A percentile compares a stretch with the other conserved stretches of the same genome.
Evolutionary conservation across 2,888 invertebrate species (phyloP).

Genomic region (Artemia sinica): DNA sequence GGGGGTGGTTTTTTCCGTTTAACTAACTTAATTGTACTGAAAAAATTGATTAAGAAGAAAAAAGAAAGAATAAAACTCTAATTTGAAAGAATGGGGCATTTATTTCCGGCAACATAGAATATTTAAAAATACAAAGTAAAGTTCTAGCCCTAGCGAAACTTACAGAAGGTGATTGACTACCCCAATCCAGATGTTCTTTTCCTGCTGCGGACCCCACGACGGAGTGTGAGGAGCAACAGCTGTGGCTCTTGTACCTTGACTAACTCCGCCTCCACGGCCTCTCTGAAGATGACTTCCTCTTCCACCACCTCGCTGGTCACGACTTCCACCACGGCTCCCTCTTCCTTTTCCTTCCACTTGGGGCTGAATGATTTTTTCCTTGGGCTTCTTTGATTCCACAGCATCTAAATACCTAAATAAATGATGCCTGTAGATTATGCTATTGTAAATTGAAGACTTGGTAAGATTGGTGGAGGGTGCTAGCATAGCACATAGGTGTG

Average conservation of each 20-base stretch:
- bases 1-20: no score
- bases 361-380: background rate
- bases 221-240: background rate
- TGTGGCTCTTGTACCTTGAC: background rate
- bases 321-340: background rate
- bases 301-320: background rate
- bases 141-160: background rate
- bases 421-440: no score
- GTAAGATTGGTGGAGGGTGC: no score
- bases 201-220: conserved; percentile 39
- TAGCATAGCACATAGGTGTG: no score
- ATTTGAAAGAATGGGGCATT: no score
- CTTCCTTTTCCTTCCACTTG: background rate
- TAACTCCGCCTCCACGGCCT: background rate
- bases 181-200: conserved; percentile 62
- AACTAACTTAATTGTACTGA: no score
- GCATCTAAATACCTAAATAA: background rate
- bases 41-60: no score
- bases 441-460: no score
- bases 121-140: no score
- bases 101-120: no score
- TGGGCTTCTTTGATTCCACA: background rate
- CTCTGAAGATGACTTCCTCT: background rate
- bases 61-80: no score
- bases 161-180: conserved; percentile 63